A percentile compares a stretch with the other conserved stretches of the same genome.
Conservation (phyloP, 1,140 invertebrate genomes). For the Mizuhopecten yessoensis region DNA sequence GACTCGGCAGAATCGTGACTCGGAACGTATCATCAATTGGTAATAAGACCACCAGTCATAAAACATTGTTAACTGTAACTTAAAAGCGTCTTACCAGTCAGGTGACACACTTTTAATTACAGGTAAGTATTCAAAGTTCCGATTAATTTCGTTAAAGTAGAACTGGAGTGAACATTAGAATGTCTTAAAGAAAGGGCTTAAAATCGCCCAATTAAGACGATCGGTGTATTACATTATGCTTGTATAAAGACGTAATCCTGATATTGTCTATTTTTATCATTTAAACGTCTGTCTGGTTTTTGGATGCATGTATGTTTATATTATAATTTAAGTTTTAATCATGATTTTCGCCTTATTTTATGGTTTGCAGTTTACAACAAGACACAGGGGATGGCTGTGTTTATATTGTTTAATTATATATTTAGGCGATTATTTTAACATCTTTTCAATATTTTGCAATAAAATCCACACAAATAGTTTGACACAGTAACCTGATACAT, state of each 20-base stretch:
- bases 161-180: not conserved
- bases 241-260: not conserved
- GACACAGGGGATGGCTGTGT: too few species aligned
- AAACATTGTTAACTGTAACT: not conserved
- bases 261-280: not conserved
- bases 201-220: not conserved
- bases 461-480: too few species aligned
- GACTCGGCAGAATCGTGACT: not conserved
- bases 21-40: slow-evolving; percentile 28
- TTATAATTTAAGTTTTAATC: too few species aligned
- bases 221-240: not conserved
- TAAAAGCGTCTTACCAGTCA: not conserved
- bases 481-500: too few species aligned
- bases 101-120: slow-evolving; percentile 24
- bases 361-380: too few species aligned
- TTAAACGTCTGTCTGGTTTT: not conserved
- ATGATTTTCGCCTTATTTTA: too few species aligned
- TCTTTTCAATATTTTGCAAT: too few species aligned
- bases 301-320: too few species aligned
- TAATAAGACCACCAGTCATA: not conserved
- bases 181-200: not conserved
- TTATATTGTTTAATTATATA: too few species aligned
- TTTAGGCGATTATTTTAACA: too few species aligned
- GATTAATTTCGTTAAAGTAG: not conserved
- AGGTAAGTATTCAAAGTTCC: slow-evolving; percentile 7